Evolutionary conservation across 2,888 invertebrate genomes (phyloP).

Genomic region (Sussaba pulchella): DNA sequence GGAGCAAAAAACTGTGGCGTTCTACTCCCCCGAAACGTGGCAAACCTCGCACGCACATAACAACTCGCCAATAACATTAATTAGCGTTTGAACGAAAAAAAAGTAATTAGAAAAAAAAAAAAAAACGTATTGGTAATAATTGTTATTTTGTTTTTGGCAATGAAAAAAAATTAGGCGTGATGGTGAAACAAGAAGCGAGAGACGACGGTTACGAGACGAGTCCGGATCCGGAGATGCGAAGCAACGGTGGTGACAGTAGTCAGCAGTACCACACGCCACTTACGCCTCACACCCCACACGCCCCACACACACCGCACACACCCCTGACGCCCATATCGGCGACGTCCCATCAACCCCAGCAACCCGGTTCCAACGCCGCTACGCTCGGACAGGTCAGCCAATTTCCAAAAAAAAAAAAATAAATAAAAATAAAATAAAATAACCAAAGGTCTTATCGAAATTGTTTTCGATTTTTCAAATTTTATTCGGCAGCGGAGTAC

Average conservation of each 20-base stretch:
- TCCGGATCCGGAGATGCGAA: conserved; percentile 86
- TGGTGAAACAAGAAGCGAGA: conserved; percentile 89
- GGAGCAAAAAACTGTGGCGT: no score
- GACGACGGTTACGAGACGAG: conserved; percentile 97
- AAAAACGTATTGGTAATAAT: not conserved
- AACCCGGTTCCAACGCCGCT: conserved; percentile 82
- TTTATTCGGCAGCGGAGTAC: no score
- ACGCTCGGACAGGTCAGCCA: conserved; percentile 81
- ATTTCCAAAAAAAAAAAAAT: not conserved
- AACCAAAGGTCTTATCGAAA: not conserved
- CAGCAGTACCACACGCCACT: conserved; percentile 84
- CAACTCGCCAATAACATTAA: no score
- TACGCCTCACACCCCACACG: conserved; percentile 83
- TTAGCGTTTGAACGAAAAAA: no score
- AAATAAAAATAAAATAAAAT: not conserved
- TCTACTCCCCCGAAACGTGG: no score
- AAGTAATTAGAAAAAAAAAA: no score
- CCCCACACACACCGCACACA: conserved; percentile 83
- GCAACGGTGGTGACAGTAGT: conserved; percentile 83
- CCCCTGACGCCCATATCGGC: conserved; percentile 83
- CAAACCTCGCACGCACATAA: no score
- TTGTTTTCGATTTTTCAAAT: no score
- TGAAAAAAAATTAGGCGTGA: conserved; percentile 75
- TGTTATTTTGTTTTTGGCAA: conserved; percentile 14
- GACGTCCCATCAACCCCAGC: conserved; percentile 83